Base-by-base conservation (phyloP, 1,140 invertebrate genomes). In the Orchestia grillus region DNA sequence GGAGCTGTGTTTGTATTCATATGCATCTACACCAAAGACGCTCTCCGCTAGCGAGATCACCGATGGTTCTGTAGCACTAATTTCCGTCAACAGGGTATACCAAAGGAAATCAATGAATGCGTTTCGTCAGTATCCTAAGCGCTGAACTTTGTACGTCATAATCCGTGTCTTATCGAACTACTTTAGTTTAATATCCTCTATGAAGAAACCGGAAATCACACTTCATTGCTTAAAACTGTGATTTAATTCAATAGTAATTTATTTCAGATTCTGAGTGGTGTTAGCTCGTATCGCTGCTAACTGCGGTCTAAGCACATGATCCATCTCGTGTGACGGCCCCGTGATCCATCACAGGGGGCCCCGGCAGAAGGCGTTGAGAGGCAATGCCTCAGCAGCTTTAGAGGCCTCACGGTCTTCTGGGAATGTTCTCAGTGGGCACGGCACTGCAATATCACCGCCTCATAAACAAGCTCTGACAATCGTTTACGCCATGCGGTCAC, bases 401-500 rank as follows among this genome's bases (percentile, higher is more conserved):
- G 43, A 44, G 11, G 43, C 88, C n/a, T 42, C 36, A 44, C 43
- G 15, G 88, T 43, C 28, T 90, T 41, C n/a, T 90, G 88, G 28
- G 88, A 90, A 90, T 90, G 43, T 90, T 41, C 88, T 90, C 88
- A 90, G 43, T 15, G 88, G 28, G 41, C 88, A 90, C n/a, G 43
- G 88, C 28, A 41, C 41, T 28, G 88, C 88, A 94, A 94, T 94
- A 94, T 44, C 92, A 44, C 44, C 88, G 43, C 43, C 43, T 44
- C 36, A 40, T 47, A 94, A 94, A 94, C 92, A 94, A 47, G 40
- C 44, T 11, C 92, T 45, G 92, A 94, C 92, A 94, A 44, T 44
- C 43, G 92, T 94, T 94, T 94, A 94, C 92, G 19, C 44, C 41
- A 44, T 45, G 19, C 92, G 92, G 92, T 94, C 92, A 94, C 92